Evolutionary conservation across 1,140 invertebrate genomes (phyloP).

Genomic region (Drosophila punjabiensis): DNA sequence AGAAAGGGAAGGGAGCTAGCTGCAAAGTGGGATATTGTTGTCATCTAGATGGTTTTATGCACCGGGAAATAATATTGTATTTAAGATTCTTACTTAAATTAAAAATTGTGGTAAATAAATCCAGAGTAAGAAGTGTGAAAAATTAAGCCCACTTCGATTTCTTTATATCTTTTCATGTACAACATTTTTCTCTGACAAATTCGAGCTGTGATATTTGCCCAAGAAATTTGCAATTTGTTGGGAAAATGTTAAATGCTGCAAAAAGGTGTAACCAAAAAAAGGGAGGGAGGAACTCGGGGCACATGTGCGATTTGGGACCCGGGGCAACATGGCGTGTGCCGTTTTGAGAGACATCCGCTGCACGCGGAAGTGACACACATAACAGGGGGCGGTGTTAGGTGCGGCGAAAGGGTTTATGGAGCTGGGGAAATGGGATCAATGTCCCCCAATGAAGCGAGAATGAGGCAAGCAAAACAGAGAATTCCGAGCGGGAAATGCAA

Average conservation of each 20-base stretch:
- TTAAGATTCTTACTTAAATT: background rate
- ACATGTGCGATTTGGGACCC: slow-evolving; percentile 31
- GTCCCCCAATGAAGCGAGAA: slow-evolving; percentile 72
- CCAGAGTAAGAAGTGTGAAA: background rate
- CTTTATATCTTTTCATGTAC: background rate
- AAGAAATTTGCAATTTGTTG: slow-evolving; percentile 50
- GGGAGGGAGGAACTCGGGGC: background rate
- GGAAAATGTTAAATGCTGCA: slow-evolving; percentile 33
- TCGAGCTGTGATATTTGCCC: slow-evolving; percentile 29
- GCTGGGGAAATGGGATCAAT: slow-evolving; percentile 69
- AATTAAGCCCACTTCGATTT: background rate
- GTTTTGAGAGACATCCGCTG: slow-evolving; percentile 46
- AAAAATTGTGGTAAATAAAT: background rate
- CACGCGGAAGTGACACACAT: slow-evolving; percentile 50
- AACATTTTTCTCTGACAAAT: slow-evolving; percentile 4
- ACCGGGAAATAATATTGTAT: background rate
- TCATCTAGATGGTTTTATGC: background rate
- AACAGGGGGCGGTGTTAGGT: background rate
- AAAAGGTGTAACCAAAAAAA: slow-evolving; percentile 19
- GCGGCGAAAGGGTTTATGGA: slow-evolving; percentile 6
- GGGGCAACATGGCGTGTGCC: slow-evolving; percentile 35
- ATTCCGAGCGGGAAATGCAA: slow-evolving; percentile 10
- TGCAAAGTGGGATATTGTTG: slow-evolving; percentile 22
- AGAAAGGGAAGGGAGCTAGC: background rate
- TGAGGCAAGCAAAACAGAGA: slow-evolving; percentile 76